phyloP scores from a whole-genome alignment of 2,797 vertebrate genomes.

The Fistularia tabacaria region DNA sequence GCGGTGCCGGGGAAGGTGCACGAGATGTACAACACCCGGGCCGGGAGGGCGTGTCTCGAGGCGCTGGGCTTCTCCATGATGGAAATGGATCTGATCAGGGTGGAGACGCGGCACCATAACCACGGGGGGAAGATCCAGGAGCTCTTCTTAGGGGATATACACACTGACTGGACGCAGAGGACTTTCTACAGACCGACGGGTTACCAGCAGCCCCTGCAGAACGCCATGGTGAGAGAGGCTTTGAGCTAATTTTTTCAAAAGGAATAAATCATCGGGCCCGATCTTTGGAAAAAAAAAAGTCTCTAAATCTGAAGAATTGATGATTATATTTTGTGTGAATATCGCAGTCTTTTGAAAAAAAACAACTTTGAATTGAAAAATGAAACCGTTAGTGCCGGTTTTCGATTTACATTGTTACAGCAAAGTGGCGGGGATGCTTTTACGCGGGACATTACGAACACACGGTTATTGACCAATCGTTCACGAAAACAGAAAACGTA shows the following conservation, averaged over 20 bases:
- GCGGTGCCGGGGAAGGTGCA: slow-evolving; percentile 73
- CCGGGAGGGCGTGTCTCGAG: slow-evolving; percentile 70
- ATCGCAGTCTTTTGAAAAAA: too few relatives aligned
- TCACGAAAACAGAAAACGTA: background rate
- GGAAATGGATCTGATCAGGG: slow-evolving; percentile 81
- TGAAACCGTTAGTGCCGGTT: too few relatives aligned
- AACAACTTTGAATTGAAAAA: too few relatives aligned
- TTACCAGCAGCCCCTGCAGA: slow-evolving; percentile 88
- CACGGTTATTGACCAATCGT: too few relatives aligned
- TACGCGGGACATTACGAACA: too few relatives aligned
- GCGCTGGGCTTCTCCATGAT: slow-evolving; percentile 86
- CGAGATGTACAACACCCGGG: slow-evolving; percentile 80
- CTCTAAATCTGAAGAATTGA: too few relatives aligned
- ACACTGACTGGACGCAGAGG: slow-evolving; percentile 82
- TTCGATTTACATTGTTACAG: too few relatives aligned
- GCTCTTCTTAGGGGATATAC: slow-evolving; percentile 86
- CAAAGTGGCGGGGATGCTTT: too few relatives aligned
- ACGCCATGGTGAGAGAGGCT: slow-evolving; percentile 79
- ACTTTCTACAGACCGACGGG: slow-evolving; percentile 83
- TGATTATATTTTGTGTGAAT: too few relatives aligned
- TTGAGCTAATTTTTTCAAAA: too few relatives aligned
- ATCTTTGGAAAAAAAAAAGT: too few relatives aligned
- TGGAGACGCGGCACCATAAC: slow-evolving; percentile 76
- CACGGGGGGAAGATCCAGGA: slow-evolving; percentile 77
- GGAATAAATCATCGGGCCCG: too few relatives aligned